Percentiles rank a stretch among this genome's conserved stretches.
Conservation (phyloP, 1,140 invertebrate species). For the Agrypnia vestita region DNA sequence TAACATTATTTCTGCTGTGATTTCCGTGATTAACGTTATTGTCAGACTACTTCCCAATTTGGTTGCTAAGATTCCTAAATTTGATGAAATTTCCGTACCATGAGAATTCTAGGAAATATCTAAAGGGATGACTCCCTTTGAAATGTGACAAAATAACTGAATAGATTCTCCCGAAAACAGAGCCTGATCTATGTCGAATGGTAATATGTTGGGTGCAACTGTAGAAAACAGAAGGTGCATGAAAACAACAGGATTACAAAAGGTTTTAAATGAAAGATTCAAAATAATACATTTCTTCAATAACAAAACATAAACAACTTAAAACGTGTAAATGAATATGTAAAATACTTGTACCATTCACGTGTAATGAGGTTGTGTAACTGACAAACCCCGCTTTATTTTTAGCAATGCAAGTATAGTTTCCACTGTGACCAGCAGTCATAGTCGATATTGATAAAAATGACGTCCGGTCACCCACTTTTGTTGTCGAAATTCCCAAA, state of each 20-base stretch:
- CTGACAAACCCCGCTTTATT: conserved; percentile 83
- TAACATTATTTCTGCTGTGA: conserved; percentile 79
- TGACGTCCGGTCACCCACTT: conserved; percentile 85
- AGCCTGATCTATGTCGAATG: conserved; percentile 76
- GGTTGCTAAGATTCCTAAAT: conserved; percentile 72
- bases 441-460: conserved; percentile 85
- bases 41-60: conserved; percentile 78
- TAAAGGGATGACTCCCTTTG: conserved; percentile 77
- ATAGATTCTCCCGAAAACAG: conserved; percentile 78
- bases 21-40: conserved; percentile 74
- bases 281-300: conserved; percentile 41
- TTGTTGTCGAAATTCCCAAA: conserved; percentile 81
- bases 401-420: conserved; percentile 86
- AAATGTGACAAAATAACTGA: conserved; percentile 76
- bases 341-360: conserved; percentile 77
- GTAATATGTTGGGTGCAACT: conserved; percentile 79
- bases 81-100: conserved; percentile 65
- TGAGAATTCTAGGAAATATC: conserved; percentile 75
- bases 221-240: conserved; percentile 61
- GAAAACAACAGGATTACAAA: conserved; percentile 42
- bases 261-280: conserved; percentile 40
- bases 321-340: conserved; percentile 38
- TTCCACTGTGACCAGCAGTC: conserved; percentile 82
- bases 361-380: conserved; percentile 80
- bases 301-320: conserved; percentile 51